A percentile compares a stretch with the other conserved stretches of the same genome.
Evolutionary conservation across 2,797 vertebrate species (phyloP).

Genomic region (Gymnothorax reevesii): DNA sequence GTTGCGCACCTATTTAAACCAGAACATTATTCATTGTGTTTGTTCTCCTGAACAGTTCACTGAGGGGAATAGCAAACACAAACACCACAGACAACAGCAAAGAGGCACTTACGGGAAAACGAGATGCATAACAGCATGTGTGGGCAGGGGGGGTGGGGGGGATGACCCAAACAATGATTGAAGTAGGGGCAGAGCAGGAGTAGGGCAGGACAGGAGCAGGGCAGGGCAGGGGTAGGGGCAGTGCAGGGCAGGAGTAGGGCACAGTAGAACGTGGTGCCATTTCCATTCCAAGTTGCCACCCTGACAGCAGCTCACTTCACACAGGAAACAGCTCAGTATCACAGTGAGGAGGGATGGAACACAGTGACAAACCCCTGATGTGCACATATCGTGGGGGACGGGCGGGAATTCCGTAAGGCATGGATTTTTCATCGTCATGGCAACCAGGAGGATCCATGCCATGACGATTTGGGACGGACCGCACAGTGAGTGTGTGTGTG

Average conservation of each 20-base stretch:
- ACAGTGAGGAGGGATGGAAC: not conserved
- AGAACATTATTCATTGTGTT: not conserved
- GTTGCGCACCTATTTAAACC: slow-evolving; percentile 35
- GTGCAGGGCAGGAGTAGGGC: too few relatives aligned
- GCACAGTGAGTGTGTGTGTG: not conserved
- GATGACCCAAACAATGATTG: not conserved
- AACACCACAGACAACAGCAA: slow-evolving; percentile 36
- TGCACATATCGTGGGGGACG: not conserved
- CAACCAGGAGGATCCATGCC: not conserved
- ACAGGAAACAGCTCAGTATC: slow-evolving; percentile 9
- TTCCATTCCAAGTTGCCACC: not conserved
- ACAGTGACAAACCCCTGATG: not conserved
- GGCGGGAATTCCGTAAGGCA: not conserved
- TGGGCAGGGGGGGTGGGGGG: not conserved
- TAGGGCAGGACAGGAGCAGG: not conserved
- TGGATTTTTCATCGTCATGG: not conserved
- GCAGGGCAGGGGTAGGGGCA: too few relatives aligned
- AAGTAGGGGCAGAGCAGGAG: not conserved
- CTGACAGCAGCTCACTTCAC: not conserved
- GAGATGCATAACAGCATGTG: slow-evolving; percentile 16
- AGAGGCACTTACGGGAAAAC: slow-evolving; percentile 63
- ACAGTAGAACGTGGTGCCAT: not conserved
- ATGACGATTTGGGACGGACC: not conserved
- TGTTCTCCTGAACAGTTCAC: slow-evolving; percentile 17
- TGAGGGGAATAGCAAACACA: slow-evolving; percentile 5